Base-by-base conservation (phyloP, 1,140 invertebrate genomes). In the Littorina saxatilis region DNA sequence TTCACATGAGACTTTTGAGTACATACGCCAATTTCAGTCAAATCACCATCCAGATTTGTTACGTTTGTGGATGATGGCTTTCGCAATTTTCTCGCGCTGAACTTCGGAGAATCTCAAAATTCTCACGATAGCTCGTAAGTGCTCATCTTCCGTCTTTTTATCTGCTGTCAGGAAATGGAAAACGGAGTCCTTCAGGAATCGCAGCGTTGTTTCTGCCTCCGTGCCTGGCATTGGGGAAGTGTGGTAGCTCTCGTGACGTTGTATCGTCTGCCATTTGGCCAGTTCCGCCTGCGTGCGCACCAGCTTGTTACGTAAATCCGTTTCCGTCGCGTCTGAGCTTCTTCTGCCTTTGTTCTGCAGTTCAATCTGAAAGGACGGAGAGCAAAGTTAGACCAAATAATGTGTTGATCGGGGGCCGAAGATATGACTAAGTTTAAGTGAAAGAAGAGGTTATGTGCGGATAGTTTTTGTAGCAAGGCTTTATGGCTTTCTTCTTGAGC, bases 111-210 rank as follows among this genome's bases (percentile, higher is more conserved):
- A 90, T 50, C 84, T 86, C 61, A 90, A 87, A 55, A 90, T 90
- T 50, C 85, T 79, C 39, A 90, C 87, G 72, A 90, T 89, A 23
- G 89, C 89, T 27, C 88, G 47, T 23, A 90, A 43, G 52, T 90
- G 87, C 39, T 85, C 84, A 29, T 89, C 88, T 5, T 81, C 84
- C n/a, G 86, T 86, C 40, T 87, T 88, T 23, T 66, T 55, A 52
- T 88, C 86, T 2, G 85, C 85, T 3, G 86, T 90, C 17, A 89
- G 74, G 78, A 86, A 90, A 70, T 90, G 89, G 63, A 86, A 89
- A n/a, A 90, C 87, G 7, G 88, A 85, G 77, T 90, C 89, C 55
- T 88, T 89, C 0, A 91, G 84, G 68, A 91, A 91, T 11, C 83
- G 58, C 23, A 91, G 79, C 23, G 83, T 90, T 11, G 86, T 88